Base-by-base conservation (phyloP, 2,797 vertebrate genomes). In the Microctenopoma stevenorrisi region DNA sequence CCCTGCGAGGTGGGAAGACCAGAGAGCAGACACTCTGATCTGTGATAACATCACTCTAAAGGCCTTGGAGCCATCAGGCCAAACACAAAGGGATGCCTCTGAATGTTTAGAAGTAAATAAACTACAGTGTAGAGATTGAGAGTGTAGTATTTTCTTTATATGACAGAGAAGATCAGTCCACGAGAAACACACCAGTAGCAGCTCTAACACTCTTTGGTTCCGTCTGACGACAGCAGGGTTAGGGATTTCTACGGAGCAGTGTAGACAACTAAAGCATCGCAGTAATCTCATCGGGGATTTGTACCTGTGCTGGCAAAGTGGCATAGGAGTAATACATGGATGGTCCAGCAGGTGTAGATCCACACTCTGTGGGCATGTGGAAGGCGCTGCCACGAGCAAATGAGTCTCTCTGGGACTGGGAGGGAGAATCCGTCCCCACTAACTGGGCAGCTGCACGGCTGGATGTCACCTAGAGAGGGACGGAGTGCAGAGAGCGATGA, bases 311-410 rank as follows among this genome's bases (percentile, higher is more conserved):
- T 67, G 97, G 97, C 91, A 98, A 94, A 83, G 97, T 98, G 91
- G 96, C 95, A 89, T 97, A 97, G 74, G 96, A 95, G 93, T 98
- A 98, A 94, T 96, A 98, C 91, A 97, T 86, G 78, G 93, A 72
- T 28, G 88, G 81, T 63, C 87, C 88, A 59, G 80, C 18, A 58
- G 92, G 84, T 35, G 76, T 61, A 65, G 93, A 48, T 61, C 94
- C 95, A 58, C 92, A 95, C 38, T 95, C 94, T 72, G 94, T 91
- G n/a, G 97, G 95, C 94, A 98, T 94, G 92, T 96, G 96, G 94
- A 98, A 97, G 81, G 95, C 95, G 90, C 96, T 97, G 85, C 94
- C 95, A 85, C 96, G 96, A 79, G 94, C 94, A 90, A 96, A 96
- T 62, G 96, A 93, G 89, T 98, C 97, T 90, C 96, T 94, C 82